Percentiles rank a stretch among this genome's conserved stretches.
phyloP scores from a whole-genome alignment of 2,113 vertebrate genomes.

The Glaucomys volans region DNA sequence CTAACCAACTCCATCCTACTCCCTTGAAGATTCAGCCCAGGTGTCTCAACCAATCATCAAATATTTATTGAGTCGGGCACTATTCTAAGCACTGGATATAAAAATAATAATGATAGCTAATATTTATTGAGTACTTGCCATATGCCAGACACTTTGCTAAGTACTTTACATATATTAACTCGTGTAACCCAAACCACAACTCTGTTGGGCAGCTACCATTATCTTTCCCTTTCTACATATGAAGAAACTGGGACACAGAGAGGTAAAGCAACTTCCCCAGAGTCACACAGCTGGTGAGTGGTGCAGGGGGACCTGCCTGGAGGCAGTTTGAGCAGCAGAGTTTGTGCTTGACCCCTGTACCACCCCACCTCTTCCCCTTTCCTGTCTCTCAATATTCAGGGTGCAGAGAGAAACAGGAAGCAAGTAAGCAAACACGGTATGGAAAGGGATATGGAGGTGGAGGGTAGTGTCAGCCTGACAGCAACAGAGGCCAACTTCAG shows the following conservation, averaged over 20 bases:
- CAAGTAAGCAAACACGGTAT: fast-evolving
- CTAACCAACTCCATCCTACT: not conserved
- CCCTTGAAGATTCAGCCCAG: conserved; percentile 48
- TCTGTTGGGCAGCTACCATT: not conserved
- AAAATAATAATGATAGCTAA: conserved; percentile 74
- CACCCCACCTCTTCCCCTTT: not conserved
- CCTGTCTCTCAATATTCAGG: not conserved
- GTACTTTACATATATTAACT: conserved; percentile 43
- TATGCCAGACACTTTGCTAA: conserved; percentile 45
- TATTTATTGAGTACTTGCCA: conserved; percentile 65
- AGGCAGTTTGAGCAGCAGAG: not conserved
- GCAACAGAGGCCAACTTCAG: not conserved
- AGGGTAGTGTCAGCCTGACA: not conserved
- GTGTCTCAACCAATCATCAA: conserved; percentile 66
- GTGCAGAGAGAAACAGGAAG: not conserved
- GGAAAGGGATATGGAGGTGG: fast-evolving
- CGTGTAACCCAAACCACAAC: not conserved
- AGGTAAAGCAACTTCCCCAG: not conserved
- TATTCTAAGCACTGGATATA: conserved; percentile 77
- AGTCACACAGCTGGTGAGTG: not conserved
- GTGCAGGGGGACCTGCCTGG: fast-evolving
- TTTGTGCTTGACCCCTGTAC: not conserved
- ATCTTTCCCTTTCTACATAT: not conserved
- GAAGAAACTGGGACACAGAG: not conserved
- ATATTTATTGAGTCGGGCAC: conserved; percentile 59